A percentile compares a stretch with the other conserved stretches of the same genome.
Evolutionary conservation across 23 tunicate species (phyloP).

Genomic region (Diplosoma virens): DNA sequence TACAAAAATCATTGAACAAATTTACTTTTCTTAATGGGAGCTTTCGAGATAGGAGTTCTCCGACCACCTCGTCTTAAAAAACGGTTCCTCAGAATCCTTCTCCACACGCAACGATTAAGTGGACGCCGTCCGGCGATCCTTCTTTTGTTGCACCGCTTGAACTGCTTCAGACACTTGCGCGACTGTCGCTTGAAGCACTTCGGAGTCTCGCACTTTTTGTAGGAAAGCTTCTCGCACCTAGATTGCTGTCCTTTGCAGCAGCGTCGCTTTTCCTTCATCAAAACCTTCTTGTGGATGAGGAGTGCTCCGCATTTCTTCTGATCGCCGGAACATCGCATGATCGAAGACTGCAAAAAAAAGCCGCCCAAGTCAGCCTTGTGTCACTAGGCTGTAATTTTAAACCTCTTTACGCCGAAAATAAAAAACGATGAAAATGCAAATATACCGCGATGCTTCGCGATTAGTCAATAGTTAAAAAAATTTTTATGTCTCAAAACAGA

Average conservation of each 20-base stretch:
- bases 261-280: background rate
- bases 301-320: no score
- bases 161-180: constrained; percentile 7
- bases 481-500: no score
- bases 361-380: no score
- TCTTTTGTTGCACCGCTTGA: constrained; percentile 2
- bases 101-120: background rate
- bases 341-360: no score
- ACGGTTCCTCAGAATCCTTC: background rate
- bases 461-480: no score
- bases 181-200: constrained; percentile 7
- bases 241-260: constrained; percentile 7
- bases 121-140: background rate
- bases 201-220: constrained; percentile 12
- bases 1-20: background rate
- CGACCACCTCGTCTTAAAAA: background rate
- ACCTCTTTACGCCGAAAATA: no score
- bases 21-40: constrained; percentile 11
- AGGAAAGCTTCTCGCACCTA: constrained; percentile 15
- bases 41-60: background rate
- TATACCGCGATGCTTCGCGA: no score
- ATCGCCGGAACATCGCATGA: no score
- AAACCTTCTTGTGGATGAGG: no score
- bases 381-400: no score
- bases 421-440: no score